Base-by-base conservation (phyloP, 2,888 invertebrate genomes). In the Agapostemon virescens region DNA sequence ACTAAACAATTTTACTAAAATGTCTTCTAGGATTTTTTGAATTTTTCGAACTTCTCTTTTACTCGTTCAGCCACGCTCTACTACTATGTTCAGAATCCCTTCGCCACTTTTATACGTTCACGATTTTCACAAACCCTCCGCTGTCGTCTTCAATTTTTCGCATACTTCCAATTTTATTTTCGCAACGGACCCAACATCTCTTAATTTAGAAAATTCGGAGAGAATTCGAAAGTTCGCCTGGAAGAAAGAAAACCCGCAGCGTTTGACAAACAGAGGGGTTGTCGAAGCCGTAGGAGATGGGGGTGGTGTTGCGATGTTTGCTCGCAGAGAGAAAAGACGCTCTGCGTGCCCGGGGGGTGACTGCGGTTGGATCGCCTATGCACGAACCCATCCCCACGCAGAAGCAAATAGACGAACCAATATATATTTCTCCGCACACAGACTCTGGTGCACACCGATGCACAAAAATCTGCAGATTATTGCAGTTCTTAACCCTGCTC, bases 241-340 rank as follows among this genome's bases (percentile, higher is more conserved):
- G 52, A 67, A 11, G 79, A 52, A 45, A 69, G 75, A 73, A 76
- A 76, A 76, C 71, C 69, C 36, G 69, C 45, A 73, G 36, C 36
- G 23, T 23, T 52, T 67, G 33, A 13, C 63, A 13, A 33, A 36
- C 20, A 20, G 20, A n/a, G 30, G 33, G n/a, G 52, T 30, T 11
- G 49, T n/a, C 55, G 52, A 26, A 33, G 52, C 9, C 7, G 17
- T 2, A n/a, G 9, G 42, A 17, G 17, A 4, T 2, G 23, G 7
- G 40, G 15, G 38, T 15, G 36, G 63, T 30, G 38, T 15, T 20
- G n/a, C 20, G 45, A 38, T 70, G 45, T 66, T 74, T 69, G 74
- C 38, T 40, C 42, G 33, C 15, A 33, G 42, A 45, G 33, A 11
- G 68, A 73, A 73, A 74, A 66, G 66, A 74, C 49, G 61, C 3